Evolutionary conservation across 2,888 invertebrate species (phyloP).

Genomic region (Sabellastarte sp.): DNA sequence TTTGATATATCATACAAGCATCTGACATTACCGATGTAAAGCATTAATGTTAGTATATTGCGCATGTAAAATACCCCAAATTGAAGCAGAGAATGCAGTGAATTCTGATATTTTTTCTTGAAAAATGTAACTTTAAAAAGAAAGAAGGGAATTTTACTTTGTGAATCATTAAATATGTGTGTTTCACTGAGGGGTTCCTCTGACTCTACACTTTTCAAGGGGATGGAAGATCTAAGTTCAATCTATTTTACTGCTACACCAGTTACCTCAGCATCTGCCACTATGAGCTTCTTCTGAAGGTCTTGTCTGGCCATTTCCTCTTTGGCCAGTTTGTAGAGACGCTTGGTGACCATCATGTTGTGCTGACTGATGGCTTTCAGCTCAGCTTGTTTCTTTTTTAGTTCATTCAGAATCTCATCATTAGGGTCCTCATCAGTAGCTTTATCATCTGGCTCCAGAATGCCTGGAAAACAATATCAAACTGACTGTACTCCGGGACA

Average conservation of each 20-base stretch:
- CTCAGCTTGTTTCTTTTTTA: constrained; percentile 84
- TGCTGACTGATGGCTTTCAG: constrained; percentile 63
- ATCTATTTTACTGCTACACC: neutral
- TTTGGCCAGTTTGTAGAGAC: constrained; percentile 71
- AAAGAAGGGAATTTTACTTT: no score
- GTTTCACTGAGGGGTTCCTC: neutral
- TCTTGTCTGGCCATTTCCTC: constrained; percentile 79
- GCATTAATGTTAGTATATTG: no score
- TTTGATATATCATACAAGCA: no score
- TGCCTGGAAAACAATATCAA: no score
- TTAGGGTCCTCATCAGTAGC: constrained; percentile 63
- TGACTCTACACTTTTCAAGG: no score
- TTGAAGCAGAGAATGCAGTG: no score
- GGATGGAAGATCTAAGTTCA: no score
- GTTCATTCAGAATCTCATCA: constrained; percentile 79
- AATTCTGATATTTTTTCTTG: no score
- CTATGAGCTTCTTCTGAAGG: constrained; percentile 73
- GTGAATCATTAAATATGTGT: neutral
- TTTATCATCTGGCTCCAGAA: constrained; percentile 6
- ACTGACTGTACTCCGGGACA: no score
- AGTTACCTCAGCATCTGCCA: constrained; percentile 66
- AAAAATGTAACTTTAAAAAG: no score
- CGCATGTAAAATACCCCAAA: no score
- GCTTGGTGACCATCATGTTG: constrained; percentile 72
- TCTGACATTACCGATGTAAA: no score